These are phyloP conservation scores for Rhinopomastus cyanomelas DNA, from an alignment of 2,113 vertebrate genomes.

Conservation along the genomic window DNA sequence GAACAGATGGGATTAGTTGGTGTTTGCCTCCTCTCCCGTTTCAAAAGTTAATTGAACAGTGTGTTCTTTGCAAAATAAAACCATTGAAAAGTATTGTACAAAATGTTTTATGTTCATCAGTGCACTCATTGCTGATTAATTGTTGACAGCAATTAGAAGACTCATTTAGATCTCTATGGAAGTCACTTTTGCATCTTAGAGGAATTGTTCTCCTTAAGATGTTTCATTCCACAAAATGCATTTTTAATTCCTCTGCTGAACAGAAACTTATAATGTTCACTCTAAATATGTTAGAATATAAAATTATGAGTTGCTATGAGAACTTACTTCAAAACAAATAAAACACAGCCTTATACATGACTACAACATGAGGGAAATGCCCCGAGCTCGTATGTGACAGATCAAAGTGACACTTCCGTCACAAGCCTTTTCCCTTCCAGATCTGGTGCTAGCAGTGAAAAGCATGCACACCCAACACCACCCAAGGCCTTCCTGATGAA, in stretches of 20 bases:
- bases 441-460: neutral
- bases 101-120: neutral
- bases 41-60: neutral
- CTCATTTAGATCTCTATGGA: neutral
- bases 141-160: neutral
- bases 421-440: neutral
- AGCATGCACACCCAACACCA: neutral
- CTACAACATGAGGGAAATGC: neutral
- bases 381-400: neutral
- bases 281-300: neutral
- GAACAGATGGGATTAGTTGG: slow-evolving; percentile 49
- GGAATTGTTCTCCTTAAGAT: neutral
- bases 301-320: neutral
- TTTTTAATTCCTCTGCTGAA: neutral
- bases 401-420: neutral
- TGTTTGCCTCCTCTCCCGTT: neutral
- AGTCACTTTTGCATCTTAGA: neutral
- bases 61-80: neutral
- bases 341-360: neutral
- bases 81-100: neutral
- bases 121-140: neutral
- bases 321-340: neutral
- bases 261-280: neutral
- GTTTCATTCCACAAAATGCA: neutral
- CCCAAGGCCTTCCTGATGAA: neutral